phyloP scores from a whole-genome alignment of 2,888 invertebrate genomes.

The Pedicia rivosa region DNA sequence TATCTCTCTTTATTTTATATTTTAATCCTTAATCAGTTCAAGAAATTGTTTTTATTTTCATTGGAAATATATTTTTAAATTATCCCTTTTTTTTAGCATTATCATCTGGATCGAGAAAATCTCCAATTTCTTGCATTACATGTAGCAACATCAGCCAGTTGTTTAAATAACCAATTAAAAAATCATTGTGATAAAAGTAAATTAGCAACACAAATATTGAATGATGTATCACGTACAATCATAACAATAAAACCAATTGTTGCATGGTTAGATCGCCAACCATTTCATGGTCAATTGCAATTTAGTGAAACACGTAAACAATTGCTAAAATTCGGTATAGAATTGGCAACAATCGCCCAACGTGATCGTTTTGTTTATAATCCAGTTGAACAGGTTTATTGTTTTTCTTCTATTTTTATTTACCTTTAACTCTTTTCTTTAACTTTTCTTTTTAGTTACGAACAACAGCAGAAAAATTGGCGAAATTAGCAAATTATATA shows the following conservation, averaged over 20 bases:
- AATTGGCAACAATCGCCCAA: conserved; percentile 82
- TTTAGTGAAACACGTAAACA: conserved; percentile 54
- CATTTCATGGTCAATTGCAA: conserved; percentile 34
- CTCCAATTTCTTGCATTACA: conserved; percentile 75
- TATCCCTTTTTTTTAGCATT: conserved; percentile 44
- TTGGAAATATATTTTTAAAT: conserved; percentile 3
- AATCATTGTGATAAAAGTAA: conserved; percentile 37
- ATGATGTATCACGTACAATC: conserved; percentile 73
- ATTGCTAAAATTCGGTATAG: conserved; percentile 61
- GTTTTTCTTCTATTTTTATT: neutral
- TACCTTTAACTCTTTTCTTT: no score
- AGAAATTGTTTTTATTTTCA: neutral
- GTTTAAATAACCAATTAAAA: conserved; percentile 52
- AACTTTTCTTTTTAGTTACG: conserved; percentile 23
- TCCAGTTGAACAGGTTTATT: conserved; percentile 54
- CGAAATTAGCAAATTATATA: conserved; percentile 67
- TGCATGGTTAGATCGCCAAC: conserved; percentile 70
- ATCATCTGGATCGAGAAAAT: conserved; percentile 81
- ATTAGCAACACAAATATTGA: conserved; percentile 64
- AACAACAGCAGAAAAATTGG: conserved; percentile 55
- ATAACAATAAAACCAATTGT: conserved; percentile 74
- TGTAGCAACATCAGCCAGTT: conserved; percentile 67
- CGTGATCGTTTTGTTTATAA: conserved; percentile 77
- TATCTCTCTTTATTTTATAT: neutral
- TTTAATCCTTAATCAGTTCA: neutral